Evolutionary conservation across 2,888 invertebrate species (phyloP).

Genomic region (Caradrina kadenii): DNA sequence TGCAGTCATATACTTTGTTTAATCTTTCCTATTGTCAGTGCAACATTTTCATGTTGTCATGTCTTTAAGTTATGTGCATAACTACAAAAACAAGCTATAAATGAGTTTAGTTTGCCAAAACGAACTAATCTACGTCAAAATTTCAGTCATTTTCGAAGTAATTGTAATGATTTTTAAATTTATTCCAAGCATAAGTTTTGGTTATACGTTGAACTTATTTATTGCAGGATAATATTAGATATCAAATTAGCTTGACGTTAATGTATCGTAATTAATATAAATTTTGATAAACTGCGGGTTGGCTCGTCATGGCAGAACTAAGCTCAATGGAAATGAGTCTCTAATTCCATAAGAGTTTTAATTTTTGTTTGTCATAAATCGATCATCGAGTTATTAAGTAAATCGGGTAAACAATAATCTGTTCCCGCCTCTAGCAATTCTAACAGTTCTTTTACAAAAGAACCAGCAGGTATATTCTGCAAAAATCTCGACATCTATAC

Average conservation of each 20-base stretch:
- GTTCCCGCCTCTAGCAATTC: conserved; percentile 47
- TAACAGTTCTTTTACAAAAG: conserved; percentile 4
- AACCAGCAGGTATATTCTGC: too few species aligned
- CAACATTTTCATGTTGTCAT: neutral
- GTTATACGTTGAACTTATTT: too few species aligned
- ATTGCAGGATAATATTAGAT: too few species aligned
- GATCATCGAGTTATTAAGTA: neutral
- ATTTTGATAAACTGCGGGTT: neutral
- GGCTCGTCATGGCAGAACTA: neutral
- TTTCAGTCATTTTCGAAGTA: neutral
- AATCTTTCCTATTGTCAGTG: neutral
- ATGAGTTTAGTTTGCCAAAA: neutral
- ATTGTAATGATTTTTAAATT: too few species aligned
- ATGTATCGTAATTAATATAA: too few species aligned
- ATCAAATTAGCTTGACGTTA: too few species aligned
- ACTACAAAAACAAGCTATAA: neutral
- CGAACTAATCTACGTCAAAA: neutral
- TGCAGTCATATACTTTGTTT: neutral
- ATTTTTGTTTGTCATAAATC: neutral
- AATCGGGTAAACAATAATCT: conserved; percentile 7
- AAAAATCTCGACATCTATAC: too few species aligned
- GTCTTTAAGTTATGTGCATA: neutral
- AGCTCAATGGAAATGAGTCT: neutral
- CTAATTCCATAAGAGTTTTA: neutral
- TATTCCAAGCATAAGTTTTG: too few species aligned